Conservation (phyloP, 2,888 invertebrate genomes). For the Pimpla rufipes region DNA sequence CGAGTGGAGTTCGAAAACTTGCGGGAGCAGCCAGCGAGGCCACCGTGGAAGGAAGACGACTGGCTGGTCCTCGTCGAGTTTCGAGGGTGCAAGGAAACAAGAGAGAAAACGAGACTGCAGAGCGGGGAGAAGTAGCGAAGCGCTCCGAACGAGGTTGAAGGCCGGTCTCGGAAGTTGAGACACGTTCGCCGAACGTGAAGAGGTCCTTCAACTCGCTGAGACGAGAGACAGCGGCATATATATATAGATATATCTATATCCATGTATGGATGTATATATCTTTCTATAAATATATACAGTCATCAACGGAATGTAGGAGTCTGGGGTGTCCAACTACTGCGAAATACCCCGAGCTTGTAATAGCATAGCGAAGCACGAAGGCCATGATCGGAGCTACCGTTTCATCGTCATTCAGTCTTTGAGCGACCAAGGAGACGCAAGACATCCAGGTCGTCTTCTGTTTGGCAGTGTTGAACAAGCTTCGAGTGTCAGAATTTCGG, state of each 20-base stretch:
- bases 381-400: neutral
- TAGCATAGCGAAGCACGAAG: neutral
- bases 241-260: neutral
- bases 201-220: slow-evolving; percentile 61
- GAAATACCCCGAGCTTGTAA: neutral
- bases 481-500: neutral
- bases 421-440: neutral
- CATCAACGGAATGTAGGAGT: neutral
- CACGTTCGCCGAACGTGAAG: slow-evolving; percentile 72
- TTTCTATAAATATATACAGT: neutral
- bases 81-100: slow-evolving; percentile 18
- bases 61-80: slow-evolving; percentile 50
- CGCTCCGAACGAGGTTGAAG: slow-evolving; percentile 67
- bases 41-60: slow-evolving; percentile 24
- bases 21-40: slow-evolving; percentile 13
- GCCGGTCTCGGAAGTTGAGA: slow-evolving; percentile 72
- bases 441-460: neutral
- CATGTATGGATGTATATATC: neutral
- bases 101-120: slow-evolving; percentile 51
- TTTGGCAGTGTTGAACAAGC: neutral
- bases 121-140: slow-evolving; percentile 55
- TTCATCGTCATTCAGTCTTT: neutral
- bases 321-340: neutral
- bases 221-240: slow-evolving; percentile 17
- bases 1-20: slow-evolving; percentile 68